phyloP scores from a whole-genome alignment of 2,797 vertebrate genomes.

The Urophycis tenuis region DNA sequence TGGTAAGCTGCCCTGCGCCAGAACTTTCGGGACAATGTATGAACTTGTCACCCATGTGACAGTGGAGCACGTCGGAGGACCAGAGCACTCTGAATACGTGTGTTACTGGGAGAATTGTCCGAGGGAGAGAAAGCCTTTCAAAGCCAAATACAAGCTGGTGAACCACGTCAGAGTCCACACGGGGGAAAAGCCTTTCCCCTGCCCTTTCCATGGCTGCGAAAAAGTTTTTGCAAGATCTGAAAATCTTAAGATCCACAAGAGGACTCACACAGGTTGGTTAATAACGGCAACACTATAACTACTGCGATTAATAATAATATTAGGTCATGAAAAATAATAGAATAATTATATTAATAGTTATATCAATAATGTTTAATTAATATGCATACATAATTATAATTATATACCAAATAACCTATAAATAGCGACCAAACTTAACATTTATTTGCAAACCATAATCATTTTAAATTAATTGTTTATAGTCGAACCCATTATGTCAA shows the following conservation, averaged over 20 bases:
- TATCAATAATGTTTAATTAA: slow-evolving; percentile 19
- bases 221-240: slow-evolving; percentile 75
- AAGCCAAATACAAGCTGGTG: slow-evolving; percentile 73
- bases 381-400: slow-evolving; percentile 6
- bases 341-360: slow-evolving; percentile 11
- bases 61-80: slow-evolving; percentile 72
- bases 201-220: slow-evolving; percentile 67
- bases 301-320: slow-evolving; percentile 13
- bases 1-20: slow-evolving; percentile 65
- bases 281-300: slow-evolving; percentile 15
- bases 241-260: slow-evolving; percentile 76
- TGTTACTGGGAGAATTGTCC: slow-evolving; percentile 73
- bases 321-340: slow-evolving; percentile 13
- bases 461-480: neutral
- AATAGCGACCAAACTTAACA: neutral
- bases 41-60: slow-evolving; percentile 77
- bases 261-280: slow-evolving; percentile 75
- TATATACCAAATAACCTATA: neutral
- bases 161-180: slow-evolving; percentile 71
- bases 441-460: neutral
- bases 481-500: neutral
- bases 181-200: slow-evolving; percentile 69
- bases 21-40: slow-evolving; percentile 74
- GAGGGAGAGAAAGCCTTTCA: slow-evolving; percentile 67
- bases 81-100: slow-evolving; percentile 64